Evolutionary conservation across 2,888 invertebrate species (phyloP), one percentile per base, ranked within the genome.

Genomic region (Nudaria mundana): DNA sequence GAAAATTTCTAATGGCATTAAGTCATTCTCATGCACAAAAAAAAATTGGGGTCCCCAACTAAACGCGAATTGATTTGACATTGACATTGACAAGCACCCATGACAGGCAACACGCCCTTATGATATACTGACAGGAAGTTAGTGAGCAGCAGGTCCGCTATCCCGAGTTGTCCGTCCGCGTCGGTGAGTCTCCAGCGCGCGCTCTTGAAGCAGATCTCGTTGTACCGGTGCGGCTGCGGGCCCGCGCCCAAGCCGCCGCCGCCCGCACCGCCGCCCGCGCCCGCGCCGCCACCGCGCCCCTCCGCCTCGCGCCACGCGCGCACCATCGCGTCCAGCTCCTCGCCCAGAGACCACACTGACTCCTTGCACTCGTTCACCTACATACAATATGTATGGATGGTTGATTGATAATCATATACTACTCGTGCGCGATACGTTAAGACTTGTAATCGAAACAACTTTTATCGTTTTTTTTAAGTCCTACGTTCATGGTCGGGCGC

Each of bases 101-200:
- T n/a, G n/a, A n/a, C n/a, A n/a, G n/a, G n/a, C n/a, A n/a, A n/a
- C n/a, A n/a, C n/a, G n/a, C n/a, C n/a, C n/a, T n/a, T n/a, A n/a
- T n/a, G n/a, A n/a, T n/a, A n/a, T 7, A 57, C 91, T 88, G 71
- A 98, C 91, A 99, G 88, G 81, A 99, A 99, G 76, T 98, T 98
- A 40, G 97, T 95, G 2, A 99, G 92, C 40, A 97, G 94, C 42
- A 99, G 91, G 86, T 99, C 98, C 0, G 99, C 97, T 52, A 99
- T 97, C 43, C 98, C 98, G 37, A 99, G 93, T 81, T 98, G 99
- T 0, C 99, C 99, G 82, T 99, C 99, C 0, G 95, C 94, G 76
- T 99, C 98, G 0, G 99, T 99, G 52, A 99, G 91, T 24, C 98
- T 85, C 99, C 99, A 99, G 68, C 97, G 95, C 3, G 99, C 99